Evolutionary conservation across 2,888 invertebrate genomes (phyloP).

Genomic region (Cheilosia variabilis): DNA sequence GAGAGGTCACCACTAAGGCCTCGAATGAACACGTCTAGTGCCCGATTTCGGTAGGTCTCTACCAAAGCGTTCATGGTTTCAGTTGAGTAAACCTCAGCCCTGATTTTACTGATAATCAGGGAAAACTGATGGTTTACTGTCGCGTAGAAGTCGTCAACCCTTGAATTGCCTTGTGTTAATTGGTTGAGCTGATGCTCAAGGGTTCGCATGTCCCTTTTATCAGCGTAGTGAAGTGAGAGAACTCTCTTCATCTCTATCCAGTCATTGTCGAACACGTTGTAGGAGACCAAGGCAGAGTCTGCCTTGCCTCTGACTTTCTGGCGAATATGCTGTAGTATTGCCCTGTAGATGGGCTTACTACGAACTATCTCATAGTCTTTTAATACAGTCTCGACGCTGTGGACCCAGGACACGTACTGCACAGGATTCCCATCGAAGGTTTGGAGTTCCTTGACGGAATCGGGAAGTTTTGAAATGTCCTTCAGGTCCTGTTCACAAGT

Average conservation of each 20-base stretch:
- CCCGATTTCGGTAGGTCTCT: not conserved
- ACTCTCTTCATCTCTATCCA: constrained; percentile 55
- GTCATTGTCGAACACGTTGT: no score
- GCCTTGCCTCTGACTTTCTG: no score
- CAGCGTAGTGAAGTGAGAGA: constrained; percentile 70
- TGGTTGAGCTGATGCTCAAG: constrained; percentile 68
- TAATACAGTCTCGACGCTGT: not conserved
- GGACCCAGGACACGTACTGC: not conserved
- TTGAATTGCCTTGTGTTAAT: not conserved
- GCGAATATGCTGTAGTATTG: no score
- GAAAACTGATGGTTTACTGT: not conserved
- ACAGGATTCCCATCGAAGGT: not conserved
- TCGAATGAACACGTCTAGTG: not conserved
- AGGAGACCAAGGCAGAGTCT: no score
- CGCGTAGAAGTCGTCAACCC: not conserved
- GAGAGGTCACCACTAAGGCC: no score
- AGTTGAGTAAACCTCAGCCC: not conserved
- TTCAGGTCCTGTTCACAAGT: not conserved
- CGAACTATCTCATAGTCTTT: not conserved
- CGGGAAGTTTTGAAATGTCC: constrained; percentile 41
- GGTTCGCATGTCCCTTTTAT: constrained; percentile 72
- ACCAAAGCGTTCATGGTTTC: not conserved
- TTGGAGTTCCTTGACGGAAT: constrained; percentile 51
- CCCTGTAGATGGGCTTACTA: no score
- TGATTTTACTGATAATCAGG: not conserved